A percentile compares a stretch with the other conserved stretches of the same genome.
Conservation (phyloP, 2,888 invertebrate genomes). For the Trachelus stipa region DNA sequence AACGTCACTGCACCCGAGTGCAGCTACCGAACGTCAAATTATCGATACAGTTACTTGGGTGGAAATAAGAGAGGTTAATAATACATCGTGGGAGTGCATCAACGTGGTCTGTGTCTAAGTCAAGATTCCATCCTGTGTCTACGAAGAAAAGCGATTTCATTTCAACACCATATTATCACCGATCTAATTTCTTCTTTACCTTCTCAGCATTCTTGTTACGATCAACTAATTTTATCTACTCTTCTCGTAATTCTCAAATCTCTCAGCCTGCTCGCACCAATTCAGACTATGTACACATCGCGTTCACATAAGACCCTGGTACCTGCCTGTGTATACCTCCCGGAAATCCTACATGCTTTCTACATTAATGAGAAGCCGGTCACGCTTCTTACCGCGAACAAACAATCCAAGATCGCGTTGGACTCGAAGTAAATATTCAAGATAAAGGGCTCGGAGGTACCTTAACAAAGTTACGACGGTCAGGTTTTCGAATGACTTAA, state of each 20-base stretch:
- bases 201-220: neutral
- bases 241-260: neutral
- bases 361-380: constrained; percentile 7
- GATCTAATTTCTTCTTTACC: neutral
- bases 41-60: neutral
- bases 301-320: neutral
- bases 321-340: neutral
- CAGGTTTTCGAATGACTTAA: neutral
- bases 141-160: neutral
- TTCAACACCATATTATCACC: neutral
- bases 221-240: neutral
- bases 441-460: neutral
- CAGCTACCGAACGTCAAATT: neutral
- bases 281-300: neutral
- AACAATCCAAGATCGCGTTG: constrained; percentile 7
- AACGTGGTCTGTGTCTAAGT: neutral
- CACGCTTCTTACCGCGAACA: constrained; percentile 8
- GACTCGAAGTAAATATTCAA: neutral
- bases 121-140: neutral
- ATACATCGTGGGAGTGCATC: neutral
- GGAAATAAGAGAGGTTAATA: neutral
- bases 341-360: constrained; percentile 10
- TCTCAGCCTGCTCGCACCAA: neutral
- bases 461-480: neutral
- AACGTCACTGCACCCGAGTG: neutral